A percentile compares a stretch with the other conserved stretches of the same genome.
phyloP scores from a whole-genome alignment of 2,113 vertebrate genomes.

The Plecturocebus donacophilus region DNA sequence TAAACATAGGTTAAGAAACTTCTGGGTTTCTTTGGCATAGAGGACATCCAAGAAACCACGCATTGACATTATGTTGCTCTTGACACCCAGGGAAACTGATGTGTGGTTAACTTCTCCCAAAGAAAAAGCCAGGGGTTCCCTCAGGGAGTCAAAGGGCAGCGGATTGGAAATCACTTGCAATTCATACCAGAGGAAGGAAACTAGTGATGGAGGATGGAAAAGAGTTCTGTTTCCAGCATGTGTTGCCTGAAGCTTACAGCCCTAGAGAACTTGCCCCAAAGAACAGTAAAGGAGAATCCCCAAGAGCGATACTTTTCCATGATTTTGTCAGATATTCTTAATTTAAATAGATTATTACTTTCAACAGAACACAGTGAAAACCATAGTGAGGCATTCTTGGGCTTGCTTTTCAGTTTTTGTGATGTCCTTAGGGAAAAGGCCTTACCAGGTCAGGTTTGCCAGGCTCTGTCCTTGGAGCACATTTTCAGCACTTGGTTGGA shows the following conservation, averaged over 20 bases:
- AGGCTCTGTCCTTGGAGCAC: not conserved
- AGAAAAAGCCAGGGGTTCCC: not conserved
- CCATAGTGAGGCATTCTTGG: not conserved
- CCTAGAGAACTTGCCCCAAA: not conserved
- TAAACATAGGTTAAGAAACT: not conserved
- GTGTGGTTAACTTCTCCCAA: not conserved
- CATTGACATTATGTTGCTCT: not conserved
- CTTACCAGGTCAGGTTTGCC: not conserved
- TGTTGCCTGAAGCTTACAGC: not conserved
- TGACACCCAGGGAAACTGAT: conserved; percentile 8
- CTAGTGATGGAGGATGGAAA: not conserved
- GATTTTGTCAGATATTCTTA: not conserved
- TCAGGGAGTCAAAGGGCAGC: not conserved
- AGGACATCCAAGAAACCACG: not conserved
- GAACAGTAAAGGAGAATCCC: not conserved
- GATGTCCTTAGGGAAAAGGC: not conserved
- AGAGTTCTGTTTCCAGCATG: not conserved
- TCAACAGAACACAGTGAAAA: not conserved
- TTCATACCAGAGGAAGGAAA: not conserved
- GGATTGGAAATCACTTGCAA: not conserved
- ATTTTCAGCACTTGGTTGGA: not conserved
- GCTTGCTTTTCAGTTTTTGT: not conserved
- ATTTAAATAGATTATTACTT: conserved; percentile 16
- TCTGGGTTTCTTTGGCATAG: not conserved
- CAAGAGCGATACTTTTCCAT: not conserved